Percentiles rank a stretch among this genome's conserved stretches.
These are phyloP conservation scores for Parnassius glacialis DNA, from an alignment of 2,888 invertebrate species.

Conservation along the genomic window DNA sequence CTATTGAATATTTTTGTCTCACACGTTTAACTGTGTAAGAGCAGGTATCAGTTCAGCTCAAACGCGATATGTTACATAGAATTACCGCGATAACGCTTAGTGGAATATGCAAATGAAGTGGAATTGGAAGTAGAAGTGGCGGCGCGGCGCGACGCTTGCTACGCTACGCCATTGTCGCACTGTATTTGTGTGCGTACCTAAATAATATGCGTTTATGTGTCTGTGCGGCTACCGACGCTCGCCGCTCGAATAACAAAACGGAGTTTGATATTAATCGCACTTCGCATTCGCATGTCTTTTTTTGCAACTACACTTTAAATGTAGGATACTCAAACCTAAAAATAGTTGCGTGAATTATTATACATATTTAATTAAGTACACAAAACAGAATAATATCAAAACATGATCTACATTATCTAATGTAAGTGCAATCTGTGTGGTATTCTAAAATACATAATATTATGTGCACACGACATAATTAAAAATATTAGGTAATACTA, in stretches of 20 bases:
- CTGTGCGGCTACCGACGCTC: slow-evolving; percentile 36
- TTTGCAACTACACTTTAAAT: slow-evolving; percentile 15
- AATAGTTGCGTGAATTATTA: too few species aligned
- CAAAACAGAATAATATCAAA: too few species aligned
- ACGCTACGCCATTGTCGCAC: slow-evolving; percentile 55
- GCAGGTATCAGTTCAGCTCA: background rate
- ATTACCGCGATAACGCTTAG: slow-evolving; percentile 44
- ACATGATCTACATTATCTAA: too few species aligned
- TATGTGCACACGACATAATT: too few species aligned
- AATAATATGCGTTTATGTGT: slow-evolving; percentile 33
- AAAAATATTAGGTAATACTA: too few species aligned
- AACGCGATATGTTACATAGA: slow-evolving; percentile 50
- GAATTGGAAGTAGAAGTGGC: slow-evolving; percentile 60
- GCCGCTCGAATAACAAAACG: slow-evolving; percentile 49
- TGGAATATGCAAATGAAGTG: slow-evolving; percentile 70
- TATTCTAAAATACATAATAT: too few species aligned
- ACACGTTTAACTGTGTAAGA: background rate
- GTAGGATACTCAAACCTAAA: slow-evolving; percentile 1
- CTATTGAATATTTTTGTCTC: too few species aligned
- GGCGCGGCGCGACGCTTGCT: slow-evolving; percentile 48
- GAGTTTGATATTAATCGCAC: slow-evolving; percentile 36
- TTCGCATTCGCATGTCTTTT: slow-evolving; percentile 6
- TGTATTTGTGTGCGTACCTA: slow-evolving; percentile 16
- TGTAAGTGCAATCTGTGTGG: too few species aligned
- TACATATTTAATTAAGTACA: too few species aligned